Evolutionary conservation across 2,113 vertebrate species (phyloP), one percentile per base, ranked within the genome.

Genomic region (Xiphophorus maculatus): DNA sequence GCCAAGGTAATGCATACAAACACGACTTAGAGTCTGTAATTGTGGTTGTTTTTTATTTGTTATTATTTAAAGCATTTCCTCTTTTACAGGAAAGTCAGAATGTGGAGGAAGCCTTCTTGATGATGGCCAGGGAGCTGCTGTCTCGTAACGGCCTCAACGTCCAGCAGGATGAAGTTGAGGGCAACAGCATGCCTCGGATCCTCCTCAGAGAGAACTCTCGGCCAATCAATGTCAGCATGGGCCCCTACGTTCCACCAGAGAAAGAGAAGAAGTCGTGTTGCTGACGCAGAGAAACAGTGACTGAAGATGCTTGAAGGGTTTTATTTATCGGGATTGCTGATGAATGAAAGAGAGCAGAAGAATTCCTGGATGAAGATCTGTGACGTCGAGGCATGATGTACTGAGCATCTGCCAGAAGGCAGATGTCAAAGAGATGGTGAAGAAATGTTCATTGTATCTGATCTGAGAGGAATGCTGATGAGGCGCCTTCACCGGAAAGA

Each of bases 101-200:
- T 9, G 91, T 93, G 48, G 89, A 93, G 0, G 89, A 93, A 30
- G 90, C 88, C 64, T 93, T 93, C 80, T 65, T 90, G 83, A 73
- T 93, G 90, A 93, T 91, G 88, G 93, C 93, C 71, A 77, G 77
- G 19, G 93, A 93, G 86, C 86, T 93, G 78, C 62, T 93, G 71
- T 76, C 72, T 37, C 91, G 91, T 30, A 93, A 93, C 6, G 91
- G 93, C 78, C 88, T 85, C 0, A 10, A 73, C 0, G 44, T 93
- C 79, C 89, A 88, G 29, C 86, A 84, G 29, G 83, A 15, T 1
- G 82, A 80, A 14, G 0, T 2, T 0, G 64, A 63, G 7, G 67
- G 65, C 66, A 25, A 14, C 28, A 5, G 9, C 35, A 48, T 65
- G 0, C 82, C 85, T 7, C 54, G n/a, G 13, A 13, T 89, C 29